Evolutionary conservation across 2,113 vertebrate genomes (phyloP), one percentile per base, ranked within the genome.

Genomic region (Theropithecus gelada): DNA sequence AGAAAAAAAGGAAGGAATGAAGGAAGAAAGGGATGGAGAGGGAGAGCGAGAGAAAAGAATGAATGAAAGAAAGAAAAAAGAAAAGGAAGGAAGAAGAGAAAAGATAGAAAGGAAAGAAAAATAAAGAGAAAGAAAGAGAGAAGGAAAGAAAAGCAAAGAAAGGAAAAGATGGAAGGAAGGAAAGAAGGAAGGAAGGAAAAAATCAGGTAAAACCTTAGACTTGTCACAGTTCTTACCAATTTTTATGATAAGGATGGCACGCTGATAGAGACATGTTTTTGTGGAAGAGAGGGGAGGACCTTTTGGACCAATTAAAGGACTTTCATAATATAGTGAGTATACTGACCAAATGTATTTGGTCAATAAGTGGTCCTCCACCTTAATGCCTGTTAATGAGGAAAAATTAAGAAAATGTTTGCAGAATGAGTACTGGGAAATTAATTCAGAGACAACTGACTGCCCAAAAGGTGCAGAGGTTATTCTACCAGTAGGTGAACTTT

Each of bases 391-490:
- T 86, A 79, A 79, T n/a, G 50, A 87, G 57, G 45, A 93, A 86
- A 64, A 94, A 48, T 13, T 45, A 57, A 85, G 45, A 23, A n/a
- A 5, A 2, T 86, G 2, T 8, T 73, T 94, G 8, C 32, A 61
- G 1, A 57, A 13, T 13, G 14, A 92, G 22, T n/a, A 72, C 59
- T 83, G 5, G n/a, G 61, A 88, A 92, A 82, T 76, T 20, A 40
- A 52, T 80, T 89, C 73, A 94, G 92, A 96, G 90, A 61, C 2
- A 90, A 17, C 9, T 68, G n/a, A 22, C 16, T 68, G n/a, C 6
- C 43, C 52, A 6, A 80, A 89, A 80, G 6, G 3, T 78, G 10
- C 8, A 3, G 10, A 57, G 3, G 17, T 20, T 68, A 9, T 38
- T n/a, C n/a, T 72, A 9, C 2, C 78, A 35, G 40, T n/a, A 4